Base-by-base conservation (phyloP, 2,888 invertebrate species). In the Eilema griseolum region DNA sequence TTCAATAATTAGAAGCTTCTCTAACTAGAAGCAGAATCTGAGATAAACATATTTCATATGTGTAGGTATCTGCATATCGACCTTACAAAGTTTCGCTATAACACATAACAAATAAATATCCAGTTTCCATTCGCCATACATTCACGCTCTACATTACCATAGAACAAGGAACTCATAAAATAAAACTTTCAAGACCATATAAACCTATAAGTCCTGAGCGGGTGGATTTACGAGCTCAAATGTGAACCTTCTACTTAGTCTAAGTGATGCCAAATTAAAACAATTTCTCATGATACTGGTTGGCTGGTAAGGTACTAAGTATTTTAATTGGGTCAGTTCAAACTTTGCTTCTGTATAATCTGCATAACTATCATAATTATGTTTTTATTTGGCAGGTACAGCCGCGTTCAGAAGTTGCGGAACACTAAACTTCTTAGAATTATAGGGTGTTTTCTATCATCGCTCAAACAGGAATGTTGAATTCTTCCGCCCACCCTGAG, bases 201-300 rank as follows among this genome's bases (percentile, higher is more conserved):
- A 73, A 73, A 77, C 61, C 64, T 66, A 60, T 65, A 74, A 79
- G 66, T 75, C 71, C 61, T 52, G 60, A 41, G 67, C 60, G 57
- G 62, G 60, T 8, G 61, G 52, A 80, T 77, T 77, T 82, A 82
- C 59, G 70, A 75, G 56, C 66, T 64, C 59, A 66, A 62, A 70
- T 63, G 66, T 68, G 67, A 57, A 71, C 73, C 69, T 72, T 62
- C 37, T 75, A 72, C 67, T 74, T 71, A 73, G 24, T 59, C 28
- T 75, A 72, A 82, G 73, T 80, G 74, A 71, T 77, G 69, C 70
- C 67, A 69, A 73, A 75, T 72, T 73, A 61, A 26, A 16, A 23
- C 64, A 64, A 60, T 64, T 61, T 52, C n/a, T 56, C 10, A 16
- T 20, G 5, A 61, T 52, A 60, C 24, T 16, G 24, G 52, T 52